Base-by-base conservation (phyloP, 1,140 invertebrate species). In the Nomia melanderi region DNA sequence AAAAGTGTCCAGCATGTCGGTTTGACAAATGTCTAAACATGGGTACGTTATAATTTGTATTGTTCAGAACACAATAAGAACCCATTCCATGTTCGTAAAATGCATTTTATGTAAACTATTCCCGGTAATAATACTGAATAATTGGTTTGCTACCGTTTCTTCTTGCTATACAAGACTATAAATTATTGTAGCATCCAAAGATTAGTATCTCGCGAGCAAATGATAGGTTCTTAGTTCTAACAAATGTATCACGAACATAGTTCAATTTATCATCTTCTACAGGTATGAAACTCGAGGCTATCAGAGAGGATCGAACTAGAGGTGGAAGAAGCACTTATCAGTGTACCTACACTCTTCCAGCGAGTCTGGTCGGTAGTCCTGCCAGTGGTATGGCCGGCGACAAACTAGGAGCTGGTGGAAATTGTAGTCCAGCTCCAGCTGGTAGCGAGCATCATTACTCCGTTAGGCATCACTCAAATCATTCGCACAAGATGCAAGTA, bases 1-100 rank as follows among this genome's bases (percentile, higher is more conserved):
- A 99, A 90, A 99, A 99, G 89, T 99, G 98, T 90, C 98, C 98
- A 0, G 97, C 98, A 20, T 99, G 98, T 90, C 94, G 98, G n/a
- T 99, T 99, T 89, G 96, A 98, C 73, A 99, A 99, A 93, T 99
- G 98, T 92, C 94, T 99, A 20, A 96, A 96, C 31, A 97, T 97
- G 91, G 98, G 98, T 76, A 57, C 27, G 73, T 23, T 39, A 8
- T 8, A n/a, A 33, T 5, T 17, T 7, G 27, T 17, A 41, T 36
- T 36, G 33, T 36, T 36, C 8, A 36, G 3, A 36, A 36, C 8
- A 36, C 3, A 36, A 36, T 8, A 36, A 8, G 33, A 8, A 36
- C 8, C 33, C 8, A 5, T 36, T 36, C 3, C 3, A 8, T 36
- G 33, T 36, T 36, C 33, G 8, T 36, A 36, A 5, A 36, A 36